Conservation (phyloP, 2,888 invertebrate species). For the Stegophylla sp. region DNA sequence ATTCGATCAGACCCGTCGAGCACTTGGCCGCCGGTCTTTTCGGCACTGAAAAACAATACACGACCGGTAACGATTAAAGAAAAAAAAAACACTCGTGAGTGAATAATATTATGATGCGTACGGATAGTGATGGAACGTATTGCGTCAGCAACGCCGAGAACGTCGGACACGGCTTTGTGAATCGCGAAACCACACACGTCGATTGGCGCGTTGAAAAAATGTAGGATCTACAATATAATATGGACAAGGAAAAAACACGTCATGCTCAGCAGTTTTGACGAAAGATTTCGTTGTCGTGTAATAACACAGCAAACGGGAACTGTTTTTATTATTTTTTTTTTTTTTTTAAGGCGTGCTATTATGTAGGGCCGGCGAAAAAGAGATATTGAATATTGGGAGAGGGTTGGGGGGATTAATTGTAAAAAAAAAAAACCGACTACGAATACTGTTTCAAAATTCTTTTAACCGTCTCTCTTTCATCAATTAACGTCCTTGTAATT, state of each 20-base stretch:
- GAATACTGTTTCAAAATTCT: neutral
- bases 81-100: neutral
- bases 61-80: no score
- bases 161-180: conserved; percentile 5
- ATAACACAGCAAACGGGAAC: neutral
- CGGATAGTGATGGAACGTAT: conserved; percentile 38
- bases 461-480: neutral
- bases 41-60: conserved; percentile 10
- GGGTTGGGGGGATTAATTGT: neutral
- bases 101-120: neutral
- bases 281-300: neutral
- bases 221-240: conserved; percentile 39
- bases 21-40: conserved; percentile 19
- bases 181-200: conserved; percentile 17
- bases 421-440: no score
- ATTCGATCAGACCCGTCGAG: conserved; percentile 38
- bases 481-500: neutral
- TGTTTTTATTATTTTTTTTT: neutral
- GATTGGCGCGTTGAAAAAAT: conserved; percentile 45
- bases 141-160: neutral
- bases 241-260: neutral
- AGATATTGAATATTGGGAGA: neutral
- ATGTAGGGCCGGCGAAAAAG: no score
- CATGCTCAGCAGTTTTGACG: neutral
- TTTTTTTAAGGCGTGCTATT: neutral